phyloP scores from a whole-genome alignment of 2,888 invertebrate genomes.

The Ptilodon capucinus region DNA sequence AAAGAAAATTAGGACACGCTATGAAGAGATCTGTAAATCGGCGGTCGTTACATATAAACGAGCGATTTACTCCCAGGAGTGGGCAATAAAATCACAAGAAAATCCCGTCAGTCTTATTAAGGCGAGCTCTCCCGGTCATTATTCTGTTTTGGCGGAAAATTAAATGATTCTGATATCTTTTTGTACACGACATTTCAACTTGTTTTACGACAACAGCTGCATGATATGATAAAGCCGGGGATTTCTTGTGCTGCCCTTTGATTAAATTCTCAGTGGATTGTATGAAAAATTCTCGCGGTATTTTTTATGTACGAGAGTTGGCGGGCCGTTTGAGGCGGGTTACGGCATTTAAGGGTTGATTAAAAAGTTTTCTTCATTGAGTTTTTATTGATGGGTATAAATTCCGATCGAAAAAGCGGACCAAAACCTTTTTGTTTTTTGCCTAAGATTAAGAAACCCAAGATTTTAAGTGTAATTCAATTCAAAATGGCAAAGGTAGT shows the following conservation, averaged over 20 bases:
- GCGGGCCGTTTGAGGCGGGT: background rate
- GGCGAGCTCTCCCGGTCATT: slow-evolving; percentile 50
- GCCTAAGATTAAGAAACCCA: too few species aligned
- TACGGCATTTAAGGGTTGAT: slow-evolving; percentile 1
- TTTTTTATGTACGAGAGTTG: slow-evolving; percentile 1
- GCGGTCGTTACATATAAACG: slow-evolving; percentile 59
- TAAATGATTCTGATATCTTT: slow-evolving; percentile 52
- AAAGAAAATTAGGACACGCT: slow-evolving; percentile 55
- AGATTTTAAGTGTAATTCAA: too few species aligned
- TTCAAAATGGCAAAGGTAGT: too few species aligned
- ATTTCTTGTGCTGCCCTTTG: slow-evolving; percentile 17
- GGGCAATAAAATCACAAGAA: slow-evolving; percentile 61
- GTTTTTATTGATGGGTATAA: background rate
- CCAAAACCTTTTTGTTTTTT: too few species aligned
- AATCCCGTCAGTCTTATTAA: slow-evolving; percentile 64
- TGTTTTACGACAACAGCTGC: slow-evolving; percentile 39
- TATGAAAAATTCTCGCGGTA: slow-evolving; percentile 1
- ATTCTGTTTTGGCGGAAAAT: slow-evolving; percentile 64
- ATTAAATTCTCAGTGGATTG: slow-evolving; percentile 31
- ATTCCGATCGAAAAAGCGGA: too few species aligned
- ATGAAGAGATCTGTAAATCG: slow-evolving; percentile 61
- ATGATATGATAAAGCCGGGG: slow-evolving; percentile 27
- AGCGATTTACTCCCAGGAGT: slow-evolving; percentile 59
- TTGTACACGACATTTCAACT: slow-evolving; percentile 36
- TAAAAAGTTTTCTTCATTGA: background rate